Conservation (phyloP, 92 coral and sea anemone genomes). For the Umimayanthus kanabou region DNA sequence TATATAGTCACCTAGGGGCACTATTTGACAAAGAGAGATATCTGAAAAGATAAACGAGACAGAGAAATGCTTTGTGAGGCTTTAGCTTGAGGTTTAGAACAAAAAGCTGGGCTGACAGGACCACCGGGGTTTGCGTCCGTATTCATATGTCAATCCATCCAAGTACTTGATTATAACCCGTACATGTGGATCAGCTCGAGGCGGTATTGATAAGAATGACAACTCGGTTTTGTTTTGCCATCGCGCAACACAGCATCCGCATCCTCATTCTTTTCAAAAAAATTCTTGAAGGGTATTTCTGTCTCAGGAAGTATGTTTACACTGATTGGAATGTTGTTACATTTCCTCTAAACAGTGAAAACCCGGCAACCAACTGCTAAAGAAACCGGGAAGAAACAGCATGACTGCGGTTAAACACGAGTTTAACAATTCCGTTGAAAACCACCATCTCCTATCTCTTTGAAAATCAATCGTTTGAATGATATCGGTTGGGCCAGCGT, state of each 20-base stretch:
- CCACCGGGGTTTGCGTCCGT: background rate
- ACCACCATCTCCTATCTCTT: background rate
- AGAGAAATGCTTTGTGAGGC: background rate
- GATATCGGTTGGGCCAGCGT: background rate
- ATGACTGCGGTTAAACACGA: background rate
- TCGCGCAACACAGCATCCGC: background rate
- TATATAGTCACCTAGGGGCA: background rate
- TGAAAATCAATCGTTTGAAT: slow-evolving; percentile 2
- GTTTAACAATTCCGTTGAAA: background rate
- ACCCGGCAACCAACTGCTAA: background rate
- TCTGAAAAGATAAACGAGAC: background rate
- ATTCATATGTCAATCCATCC: background rate
- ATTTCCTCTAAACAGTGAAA: background rate
- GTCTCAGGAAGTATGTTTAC: background rate
- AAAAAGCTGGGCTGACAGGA: background rate
- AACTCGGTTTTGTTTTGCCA: background rate
- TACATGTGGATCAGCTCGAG: too few species aligned
- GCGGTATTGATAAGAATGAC: background rate
- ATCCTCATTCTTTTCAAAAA: background rate
- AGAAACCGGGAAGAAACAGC: background rate
- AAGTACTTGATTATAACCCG: background rate
- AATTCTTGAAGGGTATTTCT: background rate
- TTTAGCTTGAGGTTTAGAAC: background rate
- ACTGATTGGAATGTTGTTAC: background rate
- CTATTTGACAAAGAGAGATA: background rate